Evolutionary conservation across 1,140 invertebrate species (phyloP).

Genomic region (Phenacoccus solenopsis): DNA sequence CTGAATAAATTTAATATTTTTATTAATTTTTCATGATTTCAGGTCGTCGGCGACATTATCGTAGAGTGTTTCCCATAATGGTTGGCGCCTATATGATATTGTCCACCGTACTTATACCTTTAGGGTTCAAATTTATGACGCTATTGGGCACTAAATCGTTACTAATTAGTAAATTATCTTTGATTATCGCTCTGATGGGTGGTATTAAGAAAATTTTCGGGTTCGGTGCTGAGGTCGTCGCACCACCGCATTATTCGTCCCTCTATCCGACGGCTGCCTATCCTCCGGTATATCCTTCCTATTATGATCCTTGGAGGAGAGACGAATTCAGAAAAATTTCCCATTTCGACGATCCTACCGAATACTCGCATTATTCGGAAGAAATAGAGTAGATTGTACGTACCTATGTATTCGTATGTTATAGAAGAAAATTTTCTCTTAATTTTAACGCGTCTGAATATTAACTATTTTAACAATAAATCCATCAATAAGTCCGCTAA

Average conservation of each 20-base stretch:
- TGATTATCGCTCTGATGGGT: conserved; percentile 27
- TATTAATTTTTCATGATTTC: conserved; percentile 5
- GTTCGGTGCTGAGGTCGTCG: not conserved
- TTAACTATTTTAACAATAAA: too few species aligned
- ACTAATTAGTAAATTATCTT: conserved; percentile 30
- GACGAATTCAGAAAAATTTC: conserved; percentile 10
- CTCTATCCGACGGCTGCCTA: not conserved
- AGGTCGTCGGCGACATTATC: conserved; percentile 26
- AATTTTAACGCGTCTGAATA: not conserved
- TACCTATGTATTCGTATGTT: not conserved
- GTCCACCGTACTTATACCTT: conserved; percentile 29
- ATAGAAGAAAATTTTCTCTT: not conserved
- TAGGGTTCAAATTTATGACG: conserved; percentile 33
- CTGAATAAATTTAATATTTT: too few species aligned
- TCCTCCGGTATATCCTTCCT: conserved; percentile 2
- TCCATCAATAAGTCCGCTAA: too few species aligned
- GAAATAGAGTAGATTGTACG: not conserved
- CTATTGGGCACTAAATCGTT: conserved; percentile 32
- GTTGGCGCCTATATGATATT: conserved; percentile 31
- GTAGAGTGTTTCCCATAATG: conserved; percentile 31
- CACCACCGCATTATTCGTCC: not conserved
- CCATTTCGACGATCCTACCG: not conserved
- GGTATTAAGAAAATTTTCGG: conserved; percentile 25
- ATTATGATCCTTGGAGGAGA: conserved; percentile 7
- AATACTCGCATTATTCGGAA: conserved; percentile 1